Evolutionary conservation across 2,797 vertebrate genomes (phyloP), one percentile per base, ranked within the genome.

Genomic region (Danio tinwini): DNA sequence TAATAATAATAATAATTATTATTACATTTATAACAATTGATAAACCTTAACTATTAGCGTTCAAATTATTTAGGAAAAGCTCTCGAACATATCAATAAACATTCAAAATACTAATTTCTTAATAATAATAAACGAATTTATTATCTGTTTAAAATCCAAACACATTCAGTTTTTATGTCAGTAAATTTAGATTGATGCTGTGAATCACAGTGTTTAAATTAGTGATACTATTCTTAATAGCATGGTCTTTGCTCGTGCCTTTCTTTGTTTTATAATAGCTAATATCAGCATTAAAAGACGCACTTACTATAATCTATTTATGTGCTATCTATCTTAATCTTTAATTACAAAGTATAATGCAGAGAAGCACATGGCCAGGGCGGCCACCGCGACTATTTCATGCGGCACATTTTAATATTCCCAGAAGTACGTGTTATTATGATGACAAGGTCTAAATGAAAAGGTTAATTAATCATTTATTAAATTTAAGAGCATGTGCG

Each of bases 391-490:
- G 8, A 37, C 2, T 67, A 2, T 37, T n/a, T 53, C 5, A 67
- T 39, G 14, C 11, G 17, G 19, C 17, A n/a, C 6, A 44, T 67
- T 58, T 68, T 7, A 49, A 77, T 49, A 40, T 68, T 49, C 16
- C 58, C 58, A 37, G 29, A 17, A 58, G 40, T 47, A 21, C 19
- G 39, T 61, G 52, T 64, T 59, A 58, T 61, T 62, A 45, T 69
- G 64, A 58, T 78, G 69, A 82, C 55, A 81, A 52, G n/a, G 47
- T 8, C 58, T 19, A 80, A 83, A 83, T 80, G 58, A 78, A 84
- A 78, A 82, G 58, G 74, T 72, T 74, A 58, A 79, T 79, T 45
- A 79, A 80, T 73, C 72, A 80, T 76, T 75, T 71, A 82, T 84
- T 67, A 77, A 64, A 75, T 81, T 70, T 61, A 69, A 58, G 44